Evolutionary conservation across 2,888 invertebrate species (phyloP).

Genomic region (Mythimna lalbum): DNA sequence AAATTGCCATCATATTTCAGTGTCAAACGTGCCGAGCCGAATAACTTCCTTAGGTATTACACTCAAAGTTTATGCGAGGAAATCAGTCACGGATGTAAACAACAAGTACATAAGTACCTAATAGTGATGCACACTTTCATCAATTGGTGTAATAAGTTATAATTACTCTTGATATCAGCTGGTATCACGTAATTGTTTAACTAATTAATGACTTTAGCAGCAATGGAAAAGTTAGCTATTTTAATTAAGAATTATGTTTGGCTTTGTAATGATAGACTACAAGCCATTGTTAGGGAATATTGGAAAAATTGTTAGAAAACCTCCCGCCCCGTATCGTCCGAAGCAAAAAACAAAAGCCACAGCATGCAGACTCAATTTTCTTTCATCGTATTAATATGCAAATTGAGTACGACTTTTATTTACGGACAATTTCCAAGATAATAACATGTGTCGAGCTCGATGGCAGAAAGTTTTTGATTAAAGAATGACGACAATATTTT

Average conservation of each 20-base stretch:
- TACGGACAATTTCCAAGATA: constrained; percentile 53
- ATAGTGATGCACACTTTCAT: constrained; percentile 43
- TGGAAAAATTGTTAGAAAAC: constrained; percentile 35
- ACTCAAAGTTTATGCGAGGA: constrained; percentile 76
- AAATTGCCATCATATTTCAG: constrained; percentile 88
- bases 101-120: constrained; percentile 67
- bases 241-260: neutral
- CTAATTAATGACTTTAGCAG: constrained; percentile 14
- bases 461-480: constrained; percentile 31
- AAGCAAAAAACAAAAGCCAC: constrained; percentile 39
- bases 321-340: constrained; percentile 9
- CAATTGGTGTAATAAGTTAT: constrained; percentile 37
- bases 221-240: neutral
- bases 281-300: constrained; percentile 25
- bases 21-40: constrained; percentile 79
- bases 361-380: constrained; percentile 45
- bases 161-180: constrained; percentile 33
- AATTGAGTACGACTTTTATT: constrained; percentile 60
- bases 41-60: constrained; percentile 83
- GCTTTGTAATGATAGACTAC: constrained; percentile 17
- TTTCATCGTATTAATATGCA: constrained; percentile 62
- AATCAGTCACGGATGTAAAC: constrained; percentile 78
- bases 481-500: constrained; percentile 32
- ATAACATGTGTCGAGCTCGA: constrained; percentile 47
- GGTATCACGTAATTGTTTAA: constrained; percentile 20